Evolutionary conservation across 2,797 vertebrate species (phyloP), one percentile per base, ranked within the genome.

Genomic region (Artibeus jamaicensis): DNA sequence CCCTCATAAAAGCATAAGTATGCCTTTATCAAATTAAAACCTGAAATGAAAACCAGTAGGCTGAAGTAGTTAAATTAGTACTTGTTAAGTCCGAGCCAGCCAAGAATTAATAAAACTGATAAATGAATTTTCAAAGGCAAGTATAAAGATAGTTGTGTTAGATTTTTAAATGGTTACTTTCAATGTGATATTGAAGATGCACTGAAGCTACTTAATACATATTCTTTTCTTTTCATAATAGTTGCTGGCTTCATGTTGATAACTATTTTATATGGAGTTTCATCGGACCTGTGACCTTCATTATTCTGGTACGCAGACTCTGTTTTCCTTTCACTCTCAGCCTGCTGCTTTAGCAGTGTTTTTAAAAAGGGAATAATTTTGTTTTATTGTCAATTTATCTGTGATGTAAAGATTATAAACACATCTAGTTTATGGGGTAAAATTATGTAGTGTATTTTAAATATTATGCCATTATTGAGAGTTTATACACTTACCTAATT

Each of bases 251-350:
- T 97, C 99, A 99, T 74, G 99, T 99, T 98, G 99, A 99, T 98
- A 99, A 99, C 98, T 99, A 99, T 98, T 99, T 99, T 98, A 99
- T 99, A 98, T 99, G 99, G 99, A 99, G 99, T 98, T 99, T 99
- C 98, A 99, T 99, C 97, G 99, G 99, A 98, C 99, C 99, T 7
- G 99, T 99, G 98, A 99, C 99, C 97, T 99, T 99, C 97, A 99
- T 99, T 98, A 99, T 99, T 98, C 99, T 99, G 99, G 99, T 99
- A 99, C 99, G 99, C 98, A 91, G 34, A n/a, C 34, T 71, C 10
- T 59, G 1, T 39, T 57, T 57, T 77, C 18, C n/a, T 24, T 86
- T 82, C 12, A 32, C 71, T 76, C 79, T 86, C 50, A 86, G 1
- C 9, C 86, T 87, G 26, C 16, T 55, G 4, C 8, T 57, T 71